Percentiles rank a stretch among this genome's conserved stretches.
Evolutionary conservation across 2,797 vertebrate genomes (phyloP).

Genomic region (Dryobates pubescens): DNA sequence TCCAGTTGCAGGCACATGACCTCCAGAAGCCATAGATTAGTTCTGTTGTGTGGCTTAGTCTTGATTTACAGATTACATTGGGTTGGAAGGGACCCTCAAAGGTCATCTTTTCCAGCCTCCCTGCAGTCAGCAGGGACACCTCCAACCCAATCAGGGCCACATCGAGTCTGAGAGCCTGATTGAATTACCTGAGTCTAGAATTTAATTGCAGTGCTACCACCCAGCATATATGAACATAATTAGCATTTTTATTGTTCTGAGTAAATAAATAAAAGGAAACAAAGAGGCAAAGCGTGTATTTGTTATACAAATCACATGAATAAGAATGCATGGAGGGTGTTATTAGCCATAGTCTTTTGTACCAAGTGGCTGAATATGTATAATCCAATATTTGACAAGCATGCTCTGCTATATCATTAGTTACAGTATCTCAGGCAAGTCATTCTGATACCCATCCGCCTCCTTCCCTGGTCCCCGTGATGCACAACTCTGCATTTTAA

Average conservation of each 20-base stretch:
- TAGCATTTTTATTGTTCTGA: conserved; percentile 38
- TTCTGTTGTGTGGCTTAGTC: not conserved
- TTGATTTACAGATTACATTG: not conserved
- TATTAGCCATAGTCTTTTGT: conserved; percentile 48
- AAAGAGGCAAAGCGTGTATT: conserved; percentile 11
- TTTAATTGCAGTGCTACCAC: conserved; percentile 10
- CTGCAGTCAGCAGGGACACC: too few relatives aligned
- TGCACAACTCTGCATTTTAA: conserved; percentile 48
- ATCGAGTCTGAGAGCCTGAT: too few relatives aligned
- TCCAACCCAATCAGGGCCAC: too few relatives aligned
- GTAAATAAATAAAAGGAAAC: conserved; percentile 48
- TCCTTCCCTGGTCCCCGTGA: not conserved
- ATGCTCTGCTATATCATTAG: conserved; percentile 41
- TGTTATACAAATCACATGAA: conserved; percentile 10
- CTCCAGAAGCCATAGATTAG: not conserved
- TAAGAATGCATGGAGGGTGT: conserved; percentile 8
- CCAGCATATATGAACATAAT: conserved; percentile 18
- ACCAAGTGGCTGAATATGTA: not conserved
- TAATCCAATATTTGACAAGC: conserved; percentile 10
- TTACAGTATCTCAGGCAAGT: conserved; percentile 10
- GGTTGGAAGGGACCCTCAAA: too few relatives aligned
- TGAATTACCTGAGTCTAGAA: not conserved
- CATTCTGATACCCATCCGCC: conserved; percentile 11
- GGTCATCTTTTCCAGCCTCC: too few relatives aligned
- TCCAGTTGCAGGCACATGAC: not conserved